Evolutionary conservation across 2,797 vertebrate genomes (phyloP), one percentile per base, ranked within the genome.

Genomic region (Sebastes ruberrimus): DNA sequence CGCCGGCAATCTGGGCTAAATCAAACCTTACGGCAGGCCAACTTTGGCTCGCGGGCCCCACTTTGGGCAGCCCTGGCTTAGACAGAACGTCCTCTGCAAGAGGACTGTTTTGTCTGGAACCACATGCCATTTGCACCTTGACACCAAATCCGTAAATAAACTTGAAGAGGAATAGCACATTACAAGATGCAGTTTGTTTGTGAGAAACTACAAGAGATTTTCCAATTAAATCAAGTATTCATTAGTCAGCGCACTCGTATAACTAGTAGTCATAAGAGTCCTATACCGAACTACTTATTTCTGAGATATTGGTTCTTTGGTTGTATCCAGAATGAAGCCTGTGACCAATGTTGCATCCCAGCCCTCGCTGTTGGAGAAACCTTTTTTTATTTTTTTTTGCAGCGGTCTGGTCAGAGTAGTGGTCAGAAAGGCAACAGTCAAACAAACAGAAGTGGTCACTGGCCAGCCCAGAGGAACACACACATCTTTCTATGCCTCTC

Each of bases 361-460:
- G 69, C 35, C 46, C 38, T 56, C 10, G 9, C 46, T 74, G 60
- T 53, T 67, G 49, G 42, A 66, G 23, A 71, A 75, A 52, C 5
- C 2, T 49, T 79, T 53, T 53, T 53, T 22, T 0, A n/a, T n/a
- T 52, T 10, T 0, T n/a, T 86, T 86, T 81, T 84, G 57, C 77
- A 80, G 67, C 10, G 33, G 80, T 82, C 82, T 84, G 84, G 70
- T 81, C 70, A 76, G 72, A 81, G 60, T 23, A 6, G 83, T 27
- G 87, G 85, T 84, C 83, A 80, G 72, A 33, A 71, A 66, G 60
- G 75, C 73, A 76, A 60, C 76, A 81, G 79, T 78, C 84, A 86
- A 76, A 86, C 65, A 89, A 88, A 88, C 83, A 87, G 14, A 61
- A 62, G 78, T 42, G 81, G 91, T 88, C 67, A 70, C 62, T 74